Evolutionary conservation across 2,888 invertebrate genomes (phyloP), one percentile per base, ranked within the genome.

Genomic region (Netelia virgata): DNA sequence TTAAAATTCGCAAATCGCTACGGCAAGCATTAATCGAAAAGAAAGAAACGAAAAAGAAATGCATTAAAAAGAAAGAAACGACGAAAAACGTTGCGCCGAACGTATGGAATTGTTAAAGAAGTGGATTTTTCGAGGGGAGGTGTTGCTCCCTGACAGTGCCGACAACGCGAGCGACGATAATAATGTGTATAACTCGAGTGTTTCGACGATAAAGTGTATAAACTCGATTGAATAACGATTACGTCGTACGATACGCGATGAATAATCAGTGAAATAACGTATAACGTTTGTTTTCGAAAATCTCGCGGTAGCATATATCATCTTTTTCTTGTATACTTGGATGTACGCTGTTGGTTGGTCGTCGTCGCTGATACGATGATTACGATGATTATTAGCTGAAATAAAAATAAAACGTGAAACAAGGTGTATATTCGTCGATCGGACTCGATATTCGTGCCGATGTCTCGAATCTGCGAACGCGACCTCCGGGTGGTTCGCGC

Each of bases 121-220:
- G 91, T 90, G 91, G 89, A 90, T 90, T 89, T 89, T 87, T 77
- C 86, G 86, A 82, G 83, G 90, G 90, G 90, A 88, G 90, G 87
- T 88, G 89, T 85, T 85, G 82, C 89, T 90, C 90, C 90, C 89
- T 84, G 87, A 87, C 82, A 87, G 90, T 89, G 91, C 23, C 82
- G 83, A 81, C 59, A 23, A 73, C 77, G 68, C 59, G 43, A 74
- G 63, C 55, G 43, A 80, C 57, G 72, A 76, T 76, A 14, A 50
- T 10, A 14, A 50, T 10, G 6, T 14, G 36, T 11, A 18, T 50
- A 36, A 36, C 8, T 20, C 47, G 63, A 70, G 47, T 14, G 59
- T 20, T 3, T 18, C 18, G 1, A 41, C 55, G 53, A n/a, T 20
- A 64, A n/a, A 43, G 75, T 76, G 83, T 10, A 16, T 41, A 70